Evolutionary conservation across 2,888 invertebrate species (phyloP), one percentile per base, ranked within the genome.

Genomic region (Podabrus alpinus): DNA sequence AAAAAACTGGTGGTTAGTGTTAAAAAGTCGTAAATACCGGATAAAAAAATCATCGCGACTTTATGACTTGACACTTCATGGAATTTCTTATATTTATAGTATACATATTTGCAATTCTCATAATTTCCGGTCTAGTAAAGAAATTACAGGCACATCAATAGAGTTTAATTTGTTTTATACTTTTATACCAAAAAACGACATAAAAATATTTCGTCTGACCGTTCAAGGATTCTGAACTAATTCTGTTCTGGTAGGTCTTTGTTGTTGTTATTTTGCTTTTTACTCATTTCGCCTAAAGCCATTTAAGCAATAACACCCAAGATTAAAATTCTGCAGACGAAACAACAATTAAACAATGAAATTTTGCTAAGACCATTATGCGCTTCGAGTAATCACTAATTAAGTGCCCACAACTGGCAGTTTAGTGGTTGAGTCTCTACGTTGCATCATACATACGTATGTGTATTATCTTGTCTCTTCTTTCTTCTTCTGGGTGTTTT

Each of bases 161-260:
- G 62, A 19, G n/a, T 11, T 64, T 15, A n/a, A 64, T 64, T 16
- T 17, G 19, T 64, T 19, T 9, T 64, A 21, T 4, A 13, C 4
- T 25, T 3, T 1, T 13, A 21, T n/a, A n/a, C n/a, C n/a, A 64
- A 19, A 19, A 64, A 64, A 61, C 13, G 9, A 64, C 17, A 21
- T 17, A 64, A 64, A 64, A 19, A 21, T 62, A 10, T 29, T 29
- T 13, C 0, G 25, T 24, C 67, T 67, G 29, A 25, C 19, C 59
- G 73, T 73, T 73, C 73, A 73, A 73, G 73, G 73, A 59, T 73
- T 68, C 16, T 69, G 24, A 69, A 73, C 73, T 68, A 73, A 73
- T 73, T 73, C 64, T 61, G 21, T 21, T 62, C 66, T 69, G 62
- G 17, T 21, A 19, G 62, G 21, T 64, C 62, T 64, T 64, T 64